Conservation (phyloP, 1,140 invertebrate genomes). For the Eriosoma lanigerum region DNA sequence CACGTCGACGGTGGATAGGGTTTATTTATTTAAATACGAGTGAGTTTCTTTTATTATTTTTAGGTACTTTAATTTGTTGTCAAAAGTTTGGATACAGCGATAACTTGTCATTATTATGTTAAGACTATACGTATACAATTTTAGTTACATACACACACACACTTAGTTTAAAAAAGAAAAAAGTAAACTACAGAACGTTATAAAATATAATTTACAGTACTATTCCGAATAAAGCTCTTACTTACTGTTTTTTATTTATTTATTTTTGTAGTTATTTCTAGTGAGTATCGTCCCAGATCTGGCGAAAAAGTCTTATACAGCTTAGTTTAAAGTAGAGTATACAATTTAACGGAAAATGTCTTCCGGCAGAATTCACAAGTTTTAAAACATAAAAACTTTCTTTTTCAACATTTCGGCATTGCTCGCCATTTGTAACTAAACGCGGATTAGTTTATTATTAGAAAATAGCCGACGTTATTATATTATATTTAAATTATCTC, state of each 20-base stretch:
- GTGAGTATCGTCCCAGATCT: not conserved
- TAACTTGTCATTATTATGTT: not conserved
- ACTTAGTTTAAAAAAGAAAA: not conserved
- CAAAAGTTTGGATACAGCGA: not conserved
- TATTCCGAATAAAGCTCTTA: not conserved
- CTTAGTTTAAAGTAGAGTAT: no score
- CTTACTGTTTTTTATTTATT: no score
- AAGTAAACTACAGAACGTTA: not conserved
- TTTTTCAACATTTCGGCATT: no score
- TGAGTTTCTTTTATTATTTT: no score
- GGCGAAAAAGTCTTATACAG: not conserved
- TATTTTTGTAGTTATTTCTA: not conserved
- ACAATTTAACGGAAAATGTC: not conserved
- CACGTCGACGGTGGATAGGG: no score
- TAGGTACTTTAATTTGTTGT: not conserved
- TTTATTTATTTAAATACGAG: no score
- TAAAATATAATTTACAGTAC: not conserved
- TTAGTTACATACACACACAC: not conserved
- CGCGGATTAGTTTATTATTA: no score
- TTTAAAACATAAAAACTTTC: not conserved
- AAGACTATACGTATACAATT: not conserved
- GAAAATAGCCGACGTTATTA: no score
- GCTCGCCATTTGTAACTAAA: no score
- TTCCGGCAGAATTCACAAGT: not conserved
- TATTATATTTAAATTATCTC: no score